Base-by-base conservation (phyloP, 2,797 vertebrate genomes). In the Ptychobarbus kaznakovi region DNA sequence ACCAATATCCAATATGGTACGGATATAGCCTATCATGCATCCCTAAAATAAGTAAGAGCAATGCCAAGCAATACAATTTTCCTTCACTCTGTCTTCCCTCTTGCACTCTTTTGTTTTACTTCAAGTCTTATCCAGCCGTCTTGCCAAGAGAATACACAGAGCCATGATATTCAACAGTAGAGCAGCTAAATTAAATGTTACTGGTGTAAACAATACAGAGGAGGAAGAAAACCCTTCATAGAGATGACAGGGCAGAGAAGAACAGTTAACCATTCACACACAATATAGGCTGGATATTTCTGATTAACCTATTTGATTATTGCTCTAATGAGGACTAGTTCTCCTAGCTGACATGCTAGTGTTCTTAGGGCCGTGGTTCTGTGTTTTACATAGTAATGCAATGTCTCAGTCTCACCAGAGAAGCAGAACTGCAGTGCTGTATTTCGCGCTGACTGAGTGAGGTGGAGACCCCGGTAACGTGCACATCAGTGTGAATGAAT, bases 121-220 rank as follows among this genome's bases (percentile, higher is more conserved):
- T 12, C 69, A 76, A 70, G 22, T 35, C 70, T 68, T 51, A 80
- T 51, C 13, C 38, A 69, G 35, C 79, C 70, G 40, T 81, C 84
- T 69, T 88, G 61, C 28, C 79, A 76, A 69, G 76, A 81, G 86
- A 88, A 73, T 40, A 56, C 81, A 78, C 69, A 69, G n/a, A 86
- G 73, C 73, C 9, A 40, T 78, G n/a, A 20, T 25, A 85, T 87
- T 83, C 82, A 83, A 90, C 72, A 90, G 86, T 84, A 88, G 86
- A 87, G 78, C 81, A 88, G 65, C 83, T 92, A 92, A 89, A 92
- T 93, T 91, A 92, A 93, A 93, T 74, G 92, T 89, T 86, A 77
- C 79, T 82, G 78, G 84, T 80, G 81, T 87, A 90, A 91, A 92
- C 87, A 83, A 93, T 90, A 87, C 63, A 86, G 90, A 76, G 68